A percentile compares a stretch with the other conserved stretches of the same genome.
phyloP scores from a whole-genome alignment of 2,797 vertebrate species.

The Parauchenoglanis ngamensis region DNA sequence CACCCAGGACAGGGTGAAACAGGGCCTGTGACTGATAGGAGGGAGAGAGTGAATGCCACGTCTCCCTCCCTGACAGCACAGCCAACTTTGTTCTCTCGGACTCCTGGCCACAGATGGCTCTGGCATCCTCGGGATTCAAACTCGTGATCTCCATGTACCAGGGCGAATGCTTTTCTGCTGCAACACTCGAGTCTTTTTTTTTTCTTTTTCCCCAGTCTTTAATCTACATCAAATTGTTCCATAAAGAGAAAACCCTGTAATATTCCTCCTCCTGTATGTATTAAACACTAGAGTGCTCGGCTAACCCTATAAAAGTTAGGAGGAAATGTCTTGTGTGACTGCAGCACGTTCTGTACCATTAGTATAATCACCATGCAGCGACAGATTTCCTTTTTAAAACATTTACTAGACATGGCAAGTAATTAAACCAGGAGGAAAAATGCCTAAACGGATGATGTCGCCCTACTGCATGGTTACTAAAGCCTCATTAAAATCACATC shows the following conservation, averaged over 20 bases:
- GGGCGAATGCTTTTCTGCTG: background rate
- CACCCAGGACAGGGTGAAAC: too few relatives aligned
- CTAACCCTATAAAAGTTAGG: constrained; percentile 43
- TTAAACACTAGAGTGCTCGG: constrained; percentile 20
- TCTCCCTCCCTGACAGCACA: background rate
- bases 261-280: constrained; percentile 49
- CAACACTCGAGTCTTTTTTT: too few relatives aligned
- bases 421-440: constrained; percentile 65
- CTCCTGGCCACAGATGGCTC: background rate
- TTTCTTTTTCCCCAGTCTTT: background rate
- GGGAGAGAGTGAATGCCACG: background rate
- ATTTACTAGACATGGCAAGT: constrained; percentile 63
- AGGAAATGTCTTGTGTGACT: constrained; percentile 53
- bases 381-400: constrained; percentile 58
- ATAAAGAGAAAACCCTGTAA: background rate
- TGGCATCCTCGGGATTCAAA: background rate
- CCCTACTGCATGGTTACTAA: constrained; percentile 39
- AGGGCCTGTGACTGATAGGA: background rate
- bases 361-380: constrained; percentile 58
- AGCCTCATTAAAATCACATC: constrained; percentile 70
- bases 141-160: background rate
- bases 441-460: constrained; percentile 58
- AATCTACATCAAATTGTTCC: background rate
- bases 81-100: background rate
- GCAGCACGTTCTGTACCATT: constrained; percentile 46